These are phyloP conservation scores for Nephila pilipes DNA, from an alignment of 1,140 invertebrate species.

Conservation along the genomic window DNA sequence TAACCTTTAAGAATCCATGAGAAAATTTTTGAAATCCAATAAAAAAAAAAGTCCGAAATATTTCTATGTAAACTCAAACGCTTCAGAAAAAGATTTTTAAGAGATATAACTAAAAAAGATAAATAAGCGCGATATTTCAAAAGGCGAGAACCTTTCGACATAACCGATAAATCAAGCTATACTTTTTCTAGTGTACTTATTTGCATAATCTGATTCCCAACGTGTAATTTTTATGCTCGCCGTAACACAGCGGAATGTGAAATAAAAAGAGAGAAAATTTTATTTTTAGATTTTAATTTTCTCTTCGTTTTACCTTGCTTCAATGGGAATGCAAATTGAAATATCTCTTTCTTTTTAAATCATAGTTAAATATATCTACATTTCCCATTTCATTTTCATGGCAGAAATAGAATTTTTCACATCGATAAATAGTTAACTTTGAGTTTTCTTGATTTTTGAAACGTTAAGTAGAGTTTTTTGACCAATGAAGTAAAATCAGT, in stretches of 20 bases:
- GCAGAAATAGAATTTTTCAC: background rate
- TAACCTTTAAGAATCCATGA: background rate
- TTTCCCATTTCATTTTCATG: background rate
- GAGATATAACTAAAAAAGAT: background rate
- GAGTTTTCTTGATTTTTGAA: too few relatives aligned
- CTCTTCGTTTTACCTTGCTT: background rate
- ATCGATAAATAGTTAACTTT: background rate
- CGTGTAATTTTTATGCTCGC: conserved; percentile 6
- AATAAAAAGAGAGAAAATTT: background rate
- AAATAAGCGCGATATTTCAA: conserved; percentile 1
- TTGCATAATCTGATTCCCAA: conserved; percentile 46
- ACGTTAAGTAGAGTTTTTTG: too few relatives aligned
- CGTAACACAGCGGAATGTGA: background rate
- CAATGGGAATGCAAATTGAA: background rate
- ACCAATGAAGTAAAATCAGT: too few relatives aligned
- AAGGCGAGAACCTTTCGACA: background rate
- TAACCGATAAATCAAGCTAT: background rate
- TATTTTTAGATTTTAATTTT: background rate
- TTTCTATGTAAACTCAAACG: background rate
- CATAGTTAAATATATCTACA: background rate
- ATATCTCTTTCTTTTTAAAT: background rate
- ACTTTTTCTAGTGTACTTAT: conserved; percentile 9
- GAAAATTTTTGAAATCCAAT: background rate
- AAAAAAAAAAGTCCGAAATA: background rate
- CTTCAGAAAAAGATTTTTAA: background rate